Percentiles rank a stretch among this genome's conserved stretches.
Conservation (phyloP, 2,888 invertebrate genomes). For the Chymomyza procnemis region DNA sequence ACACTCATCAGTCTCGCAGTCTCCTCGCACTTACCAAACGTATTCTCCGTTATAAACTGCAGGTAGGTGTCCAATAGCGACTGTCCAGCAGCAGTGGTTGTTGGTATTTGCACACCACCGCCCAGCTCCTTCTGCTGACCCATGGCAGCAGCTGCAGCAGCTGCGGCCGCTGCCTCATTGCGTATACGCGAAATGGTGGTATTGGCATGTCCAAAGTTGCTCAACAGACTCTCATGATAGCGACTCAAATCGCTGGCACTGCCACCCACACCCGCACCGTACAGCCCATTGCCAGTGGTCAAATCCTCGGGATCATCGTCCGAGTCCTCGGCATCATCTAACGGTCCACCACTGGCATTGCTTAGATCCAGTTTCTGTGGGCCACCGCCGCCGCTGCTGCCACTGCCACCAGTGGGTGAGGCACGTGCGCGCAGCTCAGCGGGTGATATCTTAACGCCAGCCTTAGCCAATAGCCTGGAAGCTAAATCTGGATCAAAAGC, state of each 20-base stretch:
- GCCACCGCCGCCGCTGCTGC: conserved; percentile 55
- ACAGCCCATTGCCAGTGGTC: conserved; percentile 80
- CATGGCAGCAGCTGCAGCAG: conserved; percentile 70
- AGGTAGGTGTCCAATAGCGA: conserved; percentile 92
- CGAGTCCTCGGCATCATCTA: conserved; percentile 84
- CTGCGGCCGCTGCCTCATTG: conserved; percentile 80
- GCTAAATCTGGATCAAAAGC: conserved; percentile 94
- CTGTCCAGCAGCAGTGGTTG: conserved; percentile 83
- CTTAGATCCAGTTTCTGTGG: conserved; percentile 85
- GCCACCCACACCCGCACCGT: conserved; percentile 47
- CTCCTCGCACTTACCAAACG: conserved; percentile 81
- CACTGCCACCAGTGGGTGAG: conserved; percentile 88
- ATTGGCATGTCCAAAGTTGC: conserved; percentile 80
- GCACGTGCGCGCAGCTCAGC: conserved; percentile 90
- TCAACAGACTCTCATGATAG: conserved; percentile 75
- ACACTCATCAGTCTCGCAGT: no score
- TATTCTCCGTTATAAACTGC: conserved; percentile 92
- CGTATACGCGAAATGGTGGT: conserved; percentile 84
- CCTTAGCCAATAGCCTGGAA: conserved; percentile 90
- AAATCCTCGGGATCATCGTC: conserved; percentile 88
- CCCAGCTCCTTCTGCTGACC: conserved; percentile 81
- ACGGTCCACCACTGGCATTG: conserved; percentile 82
- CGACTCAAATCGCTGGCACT: conserved; percentile 73
- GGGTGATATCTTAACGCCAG: conserved; percentile 91
- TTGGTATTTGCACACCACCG: conserved; percentile 84